Conservation (phyloP, 2,797 vertebrate species). For the Tauraco hartlaubi region DNA sequence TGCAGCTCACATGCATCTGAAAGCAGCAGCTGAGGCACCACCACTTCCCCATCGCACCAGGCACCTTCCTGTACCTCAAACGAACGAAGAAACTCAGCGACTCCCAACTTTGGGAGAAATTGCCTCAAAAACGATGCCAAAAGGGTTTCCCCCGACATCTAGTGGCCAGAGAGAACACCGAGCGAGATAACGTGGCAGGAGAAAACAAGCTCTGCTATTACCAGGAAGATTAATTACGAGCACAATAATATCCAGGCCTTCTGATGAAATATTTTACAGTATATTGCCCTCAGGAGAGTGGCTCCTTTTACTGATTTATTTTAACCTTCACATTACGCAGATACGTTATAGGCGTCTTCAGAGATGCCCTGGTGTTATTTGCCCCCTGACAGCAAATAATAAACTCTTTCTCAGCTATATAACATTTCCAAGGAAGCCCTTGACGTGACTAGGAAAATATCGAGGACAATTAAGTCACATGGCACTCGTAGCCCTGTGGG, state of each 20-base stretch:
- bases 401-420: slow-evolving; percentile 57
- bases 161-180: neutral
- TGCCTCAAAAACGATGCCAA: neutral
- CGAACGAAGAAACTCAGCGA: accelerated
- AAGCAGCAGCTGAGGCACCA: neutral
- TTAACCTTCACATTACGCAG: slow-evolving; percentile 55
- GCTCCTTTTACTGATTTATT: slow-evolving; percentile 70
- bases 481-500: neutral
- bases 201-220: slow-evolving; percentile 7
- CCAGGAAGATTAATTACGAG: slow-evolving; percentile 69
- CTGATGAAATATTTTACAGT: slow-evolving; percentile 71
- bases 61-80: neutral
- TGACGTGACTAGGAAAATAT: slow-evolving; percentile 31
- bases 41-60: neutral
- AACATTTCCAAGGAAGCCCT: slow-evolving; percentile 50
- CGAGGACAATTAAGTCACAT: slow-evolving; percentile 44
- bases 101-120: neutral
- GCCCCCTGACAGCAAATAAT: slow-evolving; percentile 54
- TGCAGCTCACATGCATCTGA: neutral
- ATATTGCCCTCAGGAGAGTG: slow-evolving; percentile 56
- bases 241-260: slow-evolving; percentile 58
- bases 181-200: neutral
- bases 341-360: slow-evolving; percentile 26
- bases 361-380: slow-evolving; percentile 49
- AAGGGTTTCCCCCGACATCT: slow-evolving; percentile 29